These are phyloP conservation scores for Ceyx cyanopectus DNA, from an alignment of 2,113 vertebrate genomes.

Conservation along the genomic window DNA sequence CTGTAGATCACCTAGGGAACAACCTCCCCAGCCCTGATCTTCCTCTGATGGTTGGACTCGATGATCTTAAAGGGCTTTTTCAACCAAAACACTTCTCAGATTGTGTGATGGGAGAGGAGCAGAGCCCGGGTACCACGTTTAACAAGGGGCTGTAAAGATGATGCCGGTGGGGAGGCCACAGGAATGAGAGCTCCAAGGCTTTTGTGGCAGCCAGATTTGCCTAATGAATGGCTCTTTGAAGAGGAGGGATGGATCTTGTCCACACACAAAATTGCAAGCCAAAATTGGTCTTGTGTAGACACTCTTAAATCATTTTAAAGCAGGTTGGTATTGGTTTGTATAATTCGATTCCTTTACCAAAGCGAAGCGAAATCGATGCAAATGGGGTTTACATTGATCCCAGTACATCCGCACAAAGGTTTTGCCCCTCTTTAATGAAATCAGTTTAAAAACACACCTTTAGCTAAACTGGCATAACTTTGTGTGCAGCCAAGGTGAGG, in stretches of 20 bases:
- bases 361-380: conserved; percentile 68
- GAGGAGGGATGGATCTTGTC: conserved; percentile 53
- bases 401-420: conserved; percentile 65
- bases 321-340: conserved; percentile 71
- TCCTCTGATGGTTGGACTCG: background rate
- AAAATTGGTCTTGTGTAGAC: conserved; percentile 67
- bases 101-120: background rate
- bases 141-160: background rate
- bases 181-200: background rate
- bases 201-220: background rate
- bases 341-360: conserved; percentile 72
- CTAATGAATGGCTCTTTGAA: background rate
- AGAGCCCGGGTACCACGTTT: background rate
- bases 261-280: conserved; percentile 53
- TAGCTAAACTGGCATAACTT: conserved; percentile 38
- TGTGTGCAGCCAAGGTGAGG: background rate
- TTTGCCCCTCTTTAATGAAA: conserved; percentile 71
- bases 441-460: conserved; percentile 66
- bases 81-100: too few species aligned
- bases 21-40: background rate
- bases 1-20: background rate
- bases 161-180: rapidly evolving
- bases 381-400: conserved; percentile 65
- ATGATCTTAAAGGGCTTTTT: too few species aligned
- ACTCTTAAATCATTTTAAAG: conserved; percentile 71